Evolutionary conservation across 53 echinoderm and acorn worm genomes (phyloP), one percentile per base, ranked within the genome.

Genomic region (Echinarachnius parma): DNA sequence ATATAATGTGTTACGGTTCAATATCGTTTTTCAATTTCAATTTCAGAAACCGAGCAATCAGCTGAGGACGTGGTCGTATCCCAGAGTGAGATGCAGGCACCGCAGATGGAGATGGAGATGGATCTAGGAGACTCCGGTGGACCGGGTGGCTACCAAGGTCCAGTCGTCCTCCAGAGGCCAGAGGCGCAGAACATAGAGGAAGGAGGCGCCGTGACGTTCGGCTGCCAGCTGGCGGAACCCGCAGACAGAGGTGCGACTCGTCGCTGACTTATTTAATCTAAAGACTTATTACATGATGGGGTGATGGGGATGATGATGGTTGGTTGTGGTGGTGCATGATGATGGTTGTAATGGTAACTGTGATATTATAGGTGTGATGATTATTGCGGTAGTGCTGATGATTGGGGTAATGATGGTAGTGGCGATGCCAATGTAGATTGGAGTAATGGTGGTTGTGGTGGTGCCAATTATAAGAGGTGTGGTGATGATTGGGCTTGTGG

Each of bases 91-190:
- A 72, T 72, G 74, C 74, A 72, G 54, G 74, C 74, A 3, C n/a
- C n/a, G n/a, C n/a, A n/a, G n/a, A n/a, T n/a, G n/a, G 74, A 44
- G 74, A 72, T 72, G 74, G 37, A 22, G 15, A 16, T 72, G 2
- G 74, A 72, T 44, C 42, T 72, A 2, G 36, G 15, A 4, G 74
- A 72, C 57, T 57, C 74, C 14, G 57, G 42, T 16, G 74, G 56
- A 26, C 56, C 34, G 58, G 57, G 76, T 9, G 87, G 90, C 48
- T 94, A 94, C 64, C 80, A 90, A 78, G 94, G 94, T 9, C 94
- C 94, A 26, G 83, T 94, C 18, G 89, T 94, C n/a, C 66, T 81
- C 50, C 50, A 70, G 28, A 70, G 90, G 53, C 93, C 89, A 14
- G 47, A 83, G 67, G 74, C 83, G 4, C 78, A 77, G 21, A 81